phyloP scores from a whole-genome alignment of 1,140 invertebrate genomes.

The Drosophila neocordata region DNA sequence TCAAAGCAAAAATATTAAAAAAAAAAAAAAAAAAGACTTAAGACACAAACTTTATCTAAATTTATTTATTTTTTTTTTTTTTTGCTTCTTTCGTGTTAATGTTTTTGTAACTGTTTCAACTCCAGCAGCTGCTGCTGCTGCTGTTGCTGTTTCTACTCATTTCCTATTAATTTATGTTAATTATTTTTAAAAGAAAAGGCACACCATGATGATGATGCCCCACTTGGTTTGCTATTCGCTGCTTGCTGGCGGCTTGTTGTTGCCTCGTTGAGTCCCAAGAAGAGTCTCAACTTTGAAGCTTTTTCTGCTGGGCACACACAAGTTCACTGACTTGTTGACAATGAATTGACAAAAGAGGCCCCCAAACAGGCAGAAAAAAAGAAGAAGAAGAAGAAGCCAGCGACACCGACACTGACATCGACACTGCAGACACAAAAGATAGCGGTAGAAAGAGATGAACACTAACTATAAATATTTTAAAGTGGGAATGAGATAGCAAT shows the following conservation, averaged over 20 bases:
- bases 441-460: constrained; percentile 11
- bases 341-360: constrained; percentile 73
- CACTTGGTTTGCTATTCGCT: constrained; percentile 27
- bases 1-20: neutral
- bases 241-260: constrained; percentile 18
- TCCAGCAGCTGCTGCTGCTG: constrained; percentile 22
- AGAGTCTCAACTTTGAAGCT: constrained; percentile 19
- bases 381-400: constrained; percentile 17
- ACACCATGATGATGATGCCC: constrained; percentile 42
- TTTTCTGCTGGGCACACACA: constrained; percentile 49
- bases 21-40: constrained; percentile 63
- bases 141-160: constrained; percentile 63
- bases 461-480: constrained; percentile 9
- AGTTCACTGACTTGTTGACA: constrained; percentile 80
- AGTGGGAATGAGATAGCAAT: constrained; percentile 36
- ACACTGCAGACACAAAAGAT: constrained; percentile 34
- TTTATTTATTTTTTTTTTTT: constrained; percentile 29
- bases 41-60: constrained; percentile 49
- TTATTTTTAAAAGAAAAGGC: constrained; percentile 76
- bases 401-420: constrained; percentile 23
- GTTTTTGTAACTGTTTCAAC: constrained; percentile 58
- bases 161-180: constrained; percentile 80
- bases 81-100: constrained; percentile 28
- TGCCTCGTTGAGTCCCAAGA: constrained; percentile 17
- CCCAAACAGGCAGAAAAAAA: constrained; percentile 15